Evolutionary conservation across 2,113 vertebrate species (phyloP).

Genomic region (Rhynchomys soricoides): DNA sequence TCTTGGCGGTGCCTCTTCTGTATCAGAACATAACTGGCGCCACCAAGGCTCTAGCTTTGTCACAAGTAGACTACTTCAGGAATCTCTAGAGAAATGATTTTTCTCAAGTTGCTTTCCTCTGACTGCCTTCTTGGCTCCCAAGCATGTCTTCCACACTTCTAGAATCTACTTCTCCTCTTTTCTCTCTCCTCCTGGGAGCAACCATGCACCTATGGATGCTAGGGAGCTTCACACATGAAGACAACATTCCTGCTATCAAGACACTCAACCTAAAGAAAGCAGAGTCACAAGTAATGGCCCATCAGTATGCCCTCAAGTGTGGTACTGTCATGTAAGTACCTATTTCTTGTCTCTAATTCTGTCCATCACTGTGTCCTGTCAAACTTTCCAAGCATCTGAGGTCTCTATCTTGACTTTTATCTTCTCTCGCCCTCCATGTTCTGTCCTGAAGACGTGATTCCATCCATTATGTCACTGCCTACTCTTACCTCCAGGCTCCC

Average conservation of each 20-base stretch:
- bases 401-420: neutral
- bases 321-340: neutral
- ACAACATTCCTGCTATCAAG: neutral
- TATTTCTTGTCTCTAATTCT: neutral
- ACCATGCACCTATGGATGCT: neutral
- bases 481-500: neutral
- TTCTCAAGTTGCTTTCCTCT: neutral
- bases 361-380: neutral
- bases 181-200: neutral
- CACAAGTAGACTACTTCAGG: neutral
- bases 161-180: neutral
- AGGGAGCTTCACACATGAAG: constrained; percentile 37
- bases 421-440: neutral
- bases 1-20: neutral
- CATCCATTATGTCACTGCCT: neutral
- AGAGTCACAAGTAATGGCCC: neutral
- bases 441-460: neutral
- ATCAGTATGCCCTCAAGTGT: neutral
- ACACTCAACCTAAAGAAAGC: neutral
- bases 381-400: neutral
- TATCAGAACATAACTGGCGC: neutral
- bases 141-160: neutral
- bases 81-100: neutral
- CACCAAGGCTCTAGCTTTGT: neutral
- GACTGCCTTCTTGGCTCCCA: neutral